phyloP scores from a whole-genome alignment of 2,113 vertebrate genomes.

The Zosterops japonicus region DNA sequence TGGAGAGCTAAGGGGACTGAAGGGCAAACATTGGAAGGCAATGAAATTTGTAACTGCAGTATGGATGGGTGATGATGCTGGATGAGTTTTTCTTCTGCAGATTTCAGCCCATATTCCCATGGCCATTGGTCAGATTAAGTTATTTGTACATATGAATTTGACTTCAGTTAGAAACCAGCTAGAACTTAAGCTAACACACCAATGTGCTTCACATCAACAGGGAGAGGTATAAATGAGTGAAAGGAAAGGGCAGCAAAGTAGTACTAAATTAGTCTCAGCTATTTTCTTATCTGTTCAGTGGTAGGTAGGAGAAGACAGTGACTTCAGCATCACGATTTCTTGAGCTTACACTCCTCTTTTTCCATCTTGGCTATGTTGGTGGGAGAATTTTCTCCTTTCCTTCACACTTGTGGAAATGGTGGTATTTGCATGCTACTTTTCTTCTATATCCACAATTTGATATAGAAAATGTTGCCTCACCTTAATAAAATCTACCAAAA shows the following conservation, averaged over 20 bases:
- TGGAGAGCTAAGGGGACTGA: not conserved
- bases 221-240: not conserved
- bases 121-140: not conserved
- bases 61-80: not conserved
- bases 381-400: not conserved
- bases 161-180: not conserved
- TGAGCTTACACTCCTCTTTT: not conserved
- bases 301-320: not conserved
- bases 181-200: not conserved
- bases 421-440: not conserved
- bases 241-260: not conserved
- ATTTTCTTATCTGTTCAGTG: not conserved
- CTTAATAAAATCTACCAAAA: not conserved
- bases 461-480: not conserved
- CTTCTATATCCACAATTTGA: not conserved
- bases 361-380: not conserved
- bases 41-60: not conserved
- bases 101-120: not conserved
- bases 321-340: not conserved
- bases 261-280: not conserved
- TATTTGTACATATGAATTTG: not conserved
- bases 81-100: not conserved
- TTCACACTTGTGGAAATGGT: not conserved
- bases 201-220: not conserved
- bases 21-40: not conserved